Percentiles rank a stretch among this genome's conserved stretches.
Conservation (phyloP, 2,113 vertebrate genomes). For the Pantherophis guttatus region DNA sequence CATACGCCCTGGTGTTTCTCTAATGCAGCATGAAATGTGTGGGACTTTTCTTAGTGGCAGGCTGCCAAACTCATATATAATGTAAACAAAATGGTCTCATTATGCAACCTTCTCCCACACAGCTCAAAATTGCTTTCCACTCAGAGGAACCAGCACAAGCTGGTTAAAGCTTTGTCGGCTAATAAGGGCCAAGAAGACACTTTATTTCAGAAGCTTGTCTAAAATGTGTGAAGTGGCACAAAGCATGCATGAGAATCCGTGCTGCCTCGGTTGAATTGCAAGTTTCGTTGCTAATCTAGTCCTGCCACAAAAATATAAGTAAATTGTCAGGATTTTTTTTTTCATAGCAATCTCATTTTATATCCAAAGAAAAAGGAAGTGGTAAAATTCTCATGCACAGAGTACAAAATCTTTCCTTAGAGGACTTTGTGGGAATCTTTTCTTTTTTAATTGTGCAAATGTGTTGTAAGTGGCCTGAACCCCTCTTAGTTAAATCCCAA, state of each 20-base stretch:
- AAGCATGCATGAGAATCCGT: slow-evolving; percentile 25
- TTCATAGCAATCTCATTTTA: neutral
- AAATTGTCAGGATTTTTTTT: neutral
- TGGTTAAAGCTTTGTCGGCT: slow-evolving; percentile 15
- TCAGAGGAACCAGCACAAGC: slow-evolving; percentile 11
- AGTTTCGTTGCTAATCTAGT: neutral
- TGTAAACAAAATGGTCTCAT: slow-evolving; percentile 47
- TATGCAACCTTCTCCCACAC: slow-evolving; percentile 31
- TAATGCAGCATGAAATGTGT: slow-evolving; percentile 42
- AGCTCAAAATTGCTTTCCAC: slow-evolving; percentile 33
- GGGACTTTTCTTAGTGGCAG: slow-evolving; percentile 48
- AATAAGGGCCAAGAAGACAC: slow-evolving; percentile 32
- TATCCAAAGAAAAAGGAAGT: neutral
- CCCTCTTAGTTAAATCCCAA: neutral
- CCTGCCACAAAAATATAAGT: neutral
- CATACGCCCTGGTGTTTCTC: slow-evolving; percentile 42
- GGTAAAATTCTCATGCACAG: neutral
- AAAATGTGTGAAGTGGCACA: neutral
- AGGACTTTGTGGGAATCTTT: neutral
- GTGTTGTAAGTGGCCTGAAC: neutral
- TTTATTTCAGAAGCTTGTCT: neutral
- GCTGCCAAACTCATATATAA: slow-evolving; percentile 46
- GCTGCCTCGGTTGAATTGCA: slow-evolving; percentile 7
- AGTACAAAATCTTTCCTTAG: neutral
- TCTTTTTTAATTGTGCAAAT: neutral